Percentiles rank a stretch among this genome's conserved stretches.
Conservation (phyloP, 2,113 vertebrate genomes). For the Embiotoca jacksoni region DNA sequence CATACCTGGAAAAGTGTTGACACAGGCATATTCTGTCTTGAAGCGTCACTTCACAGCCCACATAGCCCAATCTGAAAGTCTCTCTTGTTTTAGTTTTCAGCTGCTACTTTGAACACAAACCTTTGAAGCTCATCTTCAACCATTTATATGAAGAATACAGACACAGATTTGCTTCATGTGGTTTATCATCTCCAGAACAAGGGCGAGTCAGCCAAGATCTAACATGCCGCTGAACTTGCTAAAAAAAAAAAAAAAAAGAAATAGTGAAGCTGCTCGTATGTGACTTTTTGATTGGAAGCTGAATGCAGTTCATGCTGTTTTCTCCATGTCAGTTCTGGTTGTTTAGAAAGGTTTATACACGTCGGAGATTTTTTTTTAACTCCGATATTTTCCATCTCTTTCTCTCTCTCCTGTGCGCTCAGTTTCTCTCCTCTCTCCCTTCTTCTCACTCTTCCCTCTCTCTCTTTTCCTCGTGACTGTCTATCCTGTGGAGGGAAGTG, state of each 20-base stretch:
- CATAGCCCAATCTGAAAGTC: constrained; percentile 16
- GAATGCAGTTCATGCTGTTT: constrained; percentile 26
- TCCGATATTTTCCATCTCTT: constrained; percentile 63
- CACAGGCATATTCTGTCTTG: not conserved
- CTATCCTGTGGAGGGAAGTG: constrained; percentile 66
- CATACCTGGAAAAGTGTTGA: constrained; percentile 35
- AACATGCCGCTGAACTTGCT: not conserved
- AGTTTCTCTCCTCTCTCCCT: constrained; percentile 14
- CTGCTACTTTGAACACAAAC: constrained; percentile 31
- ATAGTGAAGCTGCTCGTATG: constrained; percentile 21
- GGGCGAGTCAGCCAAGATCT: constrained; percentile 11
- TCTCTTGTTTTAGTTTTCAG: constrained; percentile 21
- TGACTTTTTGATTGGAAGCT: constrained; percentile 48
- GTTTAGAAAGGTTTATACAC: constrained; percentile 25
- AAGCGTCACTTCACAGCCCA: not conserved
- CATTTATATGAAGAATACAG: not conserved
- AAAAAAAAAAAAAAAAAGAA: constrained; percentile 30
- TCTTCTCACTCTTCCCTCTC: constrained; percentile 39
- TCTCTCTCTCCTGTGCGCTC: constrained; percentile 5
- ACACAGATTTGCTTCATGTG: constrained; percentile 43
- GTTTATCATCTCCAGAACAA: constrained; percentile 38
- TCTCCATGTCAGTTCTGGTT: constrained; percentile 19
- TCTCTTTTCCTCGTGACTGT: constrained; percentile 66
- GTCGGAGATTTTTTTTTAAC: constrained; percentile 28
- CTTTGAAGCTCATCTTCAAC: not conserved